Evolutionary conservation across 1,140 invertebrate species (phyloP), one percentile per base, ranked within the genome.

Genomic region (Mizuhopecten yessoensis): DNA sequence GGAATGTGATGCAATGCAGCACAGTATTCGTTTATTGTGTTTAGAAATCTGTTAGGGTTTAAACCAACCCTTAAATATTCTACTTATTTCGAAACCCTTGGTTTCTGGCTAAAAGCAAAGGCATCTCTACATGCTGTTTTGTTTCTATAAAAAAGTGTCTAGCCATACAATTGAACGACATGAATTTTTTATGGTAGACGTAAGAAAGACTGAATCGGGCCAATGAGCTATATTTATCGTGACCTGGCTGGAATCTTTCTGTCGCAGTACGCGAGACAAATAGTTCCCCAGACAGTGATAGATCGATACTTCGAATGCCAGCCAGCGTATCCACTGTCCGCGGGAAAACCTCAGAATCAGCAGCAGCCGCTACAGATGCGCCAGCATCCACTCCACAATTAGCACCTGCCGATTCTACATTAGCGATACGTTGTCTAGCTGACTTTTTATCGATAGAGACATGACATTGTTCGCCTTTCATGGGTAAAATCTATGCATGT

Each of bases 211-310:
- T 29, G 5, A 75, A 29, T 75, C 57, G 57, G 57, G 57, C 57
- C 57, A 75, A 75, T 75, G n/a, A 75, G 57, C 57, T 75, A 75
- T 75, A 75, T 75, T 75, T 75, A 75, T 17, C 57, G 23, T 29
- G 57, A 75, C 57, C 57, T 75, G 57, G n/a, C 57, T 75, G 57
- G 20, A 75, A 29, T 75, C n/a, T 75, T 29, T 75, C 23, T 75
- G 57, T 75, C 57, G 57, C 57, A 75, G 42, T 45, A 20, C 42
- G 17, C 42, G 42, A 45, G 57, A 75, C 57, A 75, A 75, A 75
- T 75, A n/a, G 57, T 75, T 75, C 57, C 57, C n/a, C 23, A 75
- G 57, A 75, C 57, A 75, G 5, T 75, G 57, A 75, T n/a, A n/a
- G 57, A 75, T 75, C 57, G 57, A 75, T 75, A 75, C 17, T n/a